Evolutionary conservation across 2,797 vertebrate species (phyloP), one percentile per base, ranked within the genome.

Genomic region (Delichon dasypus): DNA sequence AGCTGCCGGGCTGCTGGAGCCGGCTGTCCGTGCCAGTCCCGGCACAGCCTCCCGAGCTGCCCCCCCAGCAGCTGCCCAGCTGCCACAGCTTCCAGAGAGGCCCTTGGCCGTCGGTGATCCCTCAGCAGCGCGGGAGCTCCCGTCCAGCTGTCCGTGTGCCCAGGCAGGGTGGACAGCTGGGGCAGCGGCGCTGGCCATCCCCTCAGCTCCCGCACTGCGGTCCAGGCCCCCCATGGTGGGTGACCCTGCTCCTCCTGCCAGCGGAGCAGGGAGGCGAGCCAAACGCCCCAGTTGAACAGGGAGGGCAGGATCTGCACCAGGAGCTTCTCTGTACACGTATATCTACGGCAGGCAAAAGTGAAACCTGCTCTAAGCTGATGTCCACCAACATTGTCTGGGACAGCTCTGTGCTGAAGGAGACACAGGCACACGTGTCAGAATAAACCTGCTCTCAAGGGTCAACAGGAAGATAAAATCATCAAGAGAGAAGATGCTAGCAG

Each of bases 1-100:
- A 65, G 71, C 50, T 89, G 75, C 54, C 0, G 1, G 10, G 40
- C 36, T 38, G 36, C 36, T 38, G 36, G 36, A 38, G 67, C 71
- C 4, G 1, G 44, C 40, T 85, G 47, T 23, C 80, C 2, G 8
- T 38, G 55, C 53, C 68, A 38, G 53, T 21, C 65, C 61, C 2
- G 0, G 53, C 62, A 20, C 0, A 2, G 72, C 11, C 17, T 1
- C 29, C 21, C 0, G 3, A 54, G 67, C 67, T 23, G 23, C n/a
- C 89, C 2, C 1, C 26, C 22, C 30, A 0, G 70, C 71, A 57
- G n/a, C 83, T 84, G 77, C 73, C 80, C 2, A 1, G 19, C 29
- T 40, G 50, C 62, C 89, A 5, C 0, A 0, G 50, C 67, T 57
- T 21, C 2, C 18, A 58, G 15, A 47, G 30, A 0, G 0, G 44